These are phyloP conservation scores for Elgaria multicarinata DNA, from an alignment of 2,113 vertebrate genomes.

Conservation along the genomic window DNA sequence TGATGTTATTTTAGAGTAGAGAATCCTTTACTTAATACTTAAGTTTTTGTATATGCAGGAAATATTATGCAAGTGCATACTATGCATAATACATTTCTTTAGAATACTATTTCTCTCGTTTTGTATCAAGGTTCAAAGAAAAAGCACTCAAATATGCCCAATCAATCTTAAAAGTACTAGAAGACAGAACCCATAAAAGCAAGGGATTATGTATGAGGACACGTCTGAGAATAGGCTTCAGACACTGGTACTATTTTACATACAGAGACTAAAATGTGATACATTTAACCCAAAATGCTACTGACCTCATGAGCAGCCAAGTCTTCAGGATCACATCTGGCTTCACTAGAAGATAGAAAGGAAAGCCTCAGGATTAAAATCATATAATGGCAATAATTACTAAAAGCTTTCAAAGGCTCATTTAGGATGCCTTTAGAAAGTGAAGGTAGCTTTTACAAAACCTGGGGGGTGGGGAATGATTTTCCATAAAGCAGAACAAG, in stretches of 20 bases:
- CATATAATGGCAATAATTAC: not conserved
- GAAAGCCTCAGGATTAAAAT: not conserved
- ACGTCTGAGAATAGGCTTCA: not conserved
- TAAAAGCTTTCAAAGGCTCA: not conserved
- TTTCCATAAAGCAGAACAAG: not conserved
- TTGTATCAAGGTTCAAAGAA: not conserved
- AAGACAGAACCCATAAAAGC: not conserved
- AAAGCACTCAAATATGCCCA: not conserved
- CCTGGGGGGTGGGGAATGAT: not conserved
- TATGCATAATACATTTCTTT: not conserved
- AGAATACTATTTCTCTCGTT: not conserved
- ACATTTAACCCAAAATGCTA: slow-evolving; percentile 11
- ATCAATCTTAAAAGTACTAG: not conserved
- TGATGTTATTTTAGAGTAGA: not conserved
- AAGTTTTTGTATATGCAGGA: not conserved
- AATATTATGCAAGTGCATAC: not conserved
- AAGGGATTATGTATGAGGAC: not conserved
- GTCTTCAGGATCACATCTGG: slow-evolving; percentile 70
- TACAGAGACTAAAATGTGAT: not conserved
- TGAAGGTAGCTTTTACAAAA: not conserved
- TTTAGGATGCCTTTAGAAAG: slow-evolving; percentile 12
- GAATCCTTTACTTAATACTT: not conserved
- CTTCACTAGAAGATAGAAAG: slow-evolving; percentile 64
- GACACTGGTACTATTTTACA: not conserved
- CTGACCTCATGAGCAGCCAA: slow-evolving; percentile 75